Evolutionary conservation across 1,140 invertebrate genomes (phyloP), one percentile per base, ranked within the genome.

Genomic region (Lepidurus apus): DNA sequence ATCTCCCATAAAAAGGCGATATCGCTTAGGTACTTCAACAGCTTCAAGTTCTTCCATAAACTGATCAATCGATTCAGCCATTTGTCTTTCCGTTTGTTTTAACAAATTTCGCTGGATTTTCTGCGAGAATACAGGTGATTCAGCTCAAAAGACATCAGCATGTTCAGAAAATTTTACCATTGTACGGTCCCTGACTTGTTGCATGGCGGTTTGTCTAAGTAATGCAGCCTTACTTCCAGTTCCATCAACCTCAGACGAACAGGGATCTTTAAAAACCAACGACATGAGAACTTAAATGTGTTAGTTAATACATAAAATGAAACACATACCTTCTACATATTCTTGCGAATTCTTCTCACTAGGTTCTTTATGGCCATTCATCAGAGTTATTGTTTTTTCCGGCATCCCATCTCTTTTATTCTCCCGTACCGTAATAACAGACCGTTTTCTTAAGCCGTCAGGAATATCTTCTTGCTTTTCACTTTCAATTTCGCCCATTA

Each of bases 11-110:
- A 78, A 44, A 34, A 78, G 74, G 74, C 78, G 74, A 10, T 74
- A 74, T 53, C 24, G 11, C 34, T 75, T n/a, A 73, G 76, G 65
- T 44, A 44, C 53, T 44, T 79, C 74, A 65, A 73, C 43, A 24
- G 42, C 17, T 79, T 84, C 83, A 9, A 84, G 82, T 73, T 84
- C 82, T 74, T 80, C 80, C 42, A 85, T 81, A 80, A 84, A 82
- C 3, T 80, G 78, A 73, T 84, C 83, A 74, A 85, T 80, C 53
- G 83, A 75, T 24, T 82, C 81, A 24, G 81, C 80, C 73, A 84
- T 74, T 77, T 84, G 80, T 6, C 21, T 26, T 26, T 82, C 83
- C 80, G 84, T 79, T 74, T 82, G 80, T 8, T 81, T 81, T 24
- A 84, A n/a, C n/a, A 84, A 75, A 42, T 83, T 82, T 34, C 76